Base-by-base conservation (phyloP, 2,888 invertebrate species). In the Eucera pruinosa region DNA sequence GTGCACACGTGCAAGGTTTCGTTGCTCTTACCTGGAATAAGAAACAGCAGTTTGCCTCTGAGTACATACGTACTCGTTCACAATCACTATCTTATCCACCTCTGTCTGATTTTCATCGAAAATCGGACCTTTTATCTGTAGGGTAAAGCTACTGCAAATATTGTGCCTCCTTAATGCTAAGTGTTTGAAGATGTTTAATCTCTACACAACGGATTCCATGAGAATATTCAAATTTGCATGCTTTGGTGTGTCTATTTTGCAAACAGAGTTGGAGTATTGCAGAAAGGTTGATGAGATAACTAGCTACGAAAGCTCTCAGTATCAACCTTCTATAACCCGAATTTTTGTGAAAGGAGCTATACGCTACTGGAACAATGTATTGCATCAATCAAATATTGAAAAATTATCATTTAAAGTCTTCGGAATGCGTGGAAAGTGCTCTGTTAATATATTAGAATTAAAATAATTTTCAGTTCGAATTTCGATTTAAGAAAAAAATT, bases 11-110 rank as follows among this genome's bases (percentile, higher is more conserved):
- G 74, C 60, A 68, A n/a, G 41, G 50, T 3, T 36, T 18, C 4
- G 65, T 27, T 18, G 41, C 30, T 41, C 20, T 39, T 75, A 75
- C 67, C 62, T 73, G 61, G 72, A 76, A 76, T 13, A 67, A 15
- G 43, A 57, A 15, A 41, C 50, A 58, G 50, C 58, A 55, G 36
- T 39, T 33, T 15, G 67, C 61, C 62, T 73, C 67, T 67, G 36
- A 67, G 62, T 73, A 77, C 5, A 0, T n/a, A 9, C 9, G 9
- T 30, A 20, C 18, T 30, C 15, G 60, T 2, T 3, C 13, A 18
- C 18, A 18, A 58, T 47, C 52, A n/a, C 20, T 69, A 64, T 69
- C 43, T 52, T 52, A 25, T 33, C 33, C 33, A 4, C 9, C 23
- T 11, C 20, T 33, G 27, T 52, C 64, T 36, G 65, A 64, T 69